These are phyloP conservation scores for Urocolius indicus DNA, from an alignment of 2,113 vertebrate species.

Conservation along the genomic window DNA sequence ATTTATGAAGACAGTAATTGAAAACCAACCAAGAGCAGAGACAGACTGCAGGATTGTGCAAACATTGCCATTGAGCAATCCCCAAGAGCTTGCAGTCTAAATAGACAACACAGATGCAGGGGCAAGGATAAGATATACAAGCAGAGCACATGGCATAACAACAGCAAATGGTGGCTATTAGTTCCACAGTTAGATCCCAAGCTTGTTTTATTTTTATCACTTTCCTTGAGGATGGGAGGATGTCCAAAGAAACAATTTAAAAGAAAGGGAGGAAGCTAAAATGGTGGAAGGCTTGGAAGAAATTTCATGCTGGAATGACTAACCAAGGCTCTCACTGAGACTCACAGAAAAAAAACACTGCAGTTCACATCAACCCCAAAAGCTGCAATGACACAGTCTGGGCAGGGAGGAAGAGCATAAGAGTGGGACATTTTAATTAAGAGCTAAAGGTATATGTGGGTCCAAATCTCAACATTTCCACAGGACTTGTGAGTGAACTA, in stretches of 20 bases:
- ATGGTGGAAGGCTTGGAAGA: neutral
- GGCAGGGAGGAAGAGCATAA: neutral
- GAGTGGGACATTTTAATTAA: neutral
- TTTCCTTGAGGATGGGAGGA: neutral
- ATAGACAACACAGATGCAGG: neutral
- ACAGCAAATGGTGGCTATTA: neutral
- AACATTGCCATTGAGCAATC: neutral
- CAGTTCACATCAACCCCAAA: neutral
- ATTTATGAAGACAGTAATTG: neutral
- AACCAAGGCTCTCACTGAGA: neutral
- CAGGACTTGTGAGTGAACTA: neutral
- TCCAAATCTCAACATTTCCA: neutral
- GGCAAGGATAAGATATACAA: neutral
- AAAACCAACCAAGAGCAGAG: neutral
- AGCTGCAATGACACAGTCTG: neutral
- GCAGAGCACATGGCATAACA: neutral
- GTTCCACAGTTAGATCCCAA: neutral
- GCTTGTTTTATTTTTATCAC: neutral
- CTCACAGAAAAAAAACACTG: neutral
- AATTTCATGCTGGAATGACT: neutral
- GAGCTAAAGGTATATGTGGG: neutral
- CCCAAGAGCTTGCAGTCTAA: neutral
- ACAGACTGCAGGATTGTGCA: neutral
- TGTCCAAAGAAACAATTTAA: neutral
- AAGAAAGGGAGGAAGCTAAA: neutral